Conservation (phyloP, 2,888 invertebrate species). For the Dynastes tityus region DNA sequence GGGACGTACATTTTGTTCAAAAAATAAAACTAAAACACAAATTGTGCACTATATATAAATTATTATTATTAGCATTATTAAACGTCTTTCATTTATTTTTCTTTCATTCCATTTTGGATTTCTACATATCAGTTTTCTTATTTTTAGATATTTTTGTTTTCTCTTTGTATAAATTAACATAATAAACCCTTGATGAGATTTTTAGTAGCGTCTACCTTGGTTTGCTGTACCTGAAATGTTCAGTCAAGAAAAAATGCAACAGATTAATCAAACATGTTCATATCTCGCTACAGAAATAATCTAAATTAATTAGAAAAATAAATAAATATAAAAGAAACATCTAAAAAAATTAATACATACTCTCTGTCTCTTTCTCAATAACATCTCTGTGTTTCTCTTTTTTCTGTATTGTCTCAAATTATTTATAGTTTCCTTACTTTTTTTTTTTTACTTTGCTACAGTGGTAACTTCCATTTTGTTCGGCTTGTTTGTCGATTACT, state of each 20-base stretch:
- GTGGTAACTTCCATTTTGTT: constrained; percentile 43
- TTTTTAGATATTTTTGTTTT: constrained; percentile 18
- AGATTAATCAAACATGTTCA: constrained; percentile 48
- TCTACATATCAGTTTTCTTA: neutral
- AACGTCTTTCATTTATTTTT: constrained; percentile 7
- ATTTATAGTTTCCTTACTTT: constrained; percentile 5
- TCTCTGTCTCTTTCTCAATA: constrained; percentile 3
- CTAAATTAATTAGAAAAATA: constrained; percentile 35
- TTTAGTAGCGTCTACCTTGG: constrained; percentile 54
- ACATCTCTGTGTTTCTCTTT: neutral
- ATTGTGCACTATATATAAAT: constrained; percentile 46
- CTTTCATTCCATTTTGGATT: constrained; percentile 4
- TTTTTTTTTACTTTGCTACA: constrained; percentile 37
- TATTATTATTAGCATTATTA: constrained; percentile 30
- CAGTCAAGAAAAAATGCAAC: constrained; percentile 50
- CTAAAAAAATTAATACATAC: constrained; percentile 43
- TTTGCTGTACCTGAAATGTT: constrained; percentile 53
- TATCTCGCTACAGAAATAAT: constrained; percentile 45
- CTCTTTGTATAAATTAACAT: constrained; percentile 40
- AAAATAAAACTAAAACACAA: constrained; percentile 43
- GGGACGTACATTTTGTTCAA: constrained; percentile 40
- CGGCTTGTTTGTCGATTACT: neutral
- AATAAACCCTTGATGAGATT: constrained; percentile 52
- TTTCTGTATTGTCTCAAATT: neutral
- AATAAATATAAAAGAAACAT: constrained; percentile 32